Evolutionary conservation across 2,797 vertebrate species (phyloP).

Genomic region (Sebastes cheni): DNA sequence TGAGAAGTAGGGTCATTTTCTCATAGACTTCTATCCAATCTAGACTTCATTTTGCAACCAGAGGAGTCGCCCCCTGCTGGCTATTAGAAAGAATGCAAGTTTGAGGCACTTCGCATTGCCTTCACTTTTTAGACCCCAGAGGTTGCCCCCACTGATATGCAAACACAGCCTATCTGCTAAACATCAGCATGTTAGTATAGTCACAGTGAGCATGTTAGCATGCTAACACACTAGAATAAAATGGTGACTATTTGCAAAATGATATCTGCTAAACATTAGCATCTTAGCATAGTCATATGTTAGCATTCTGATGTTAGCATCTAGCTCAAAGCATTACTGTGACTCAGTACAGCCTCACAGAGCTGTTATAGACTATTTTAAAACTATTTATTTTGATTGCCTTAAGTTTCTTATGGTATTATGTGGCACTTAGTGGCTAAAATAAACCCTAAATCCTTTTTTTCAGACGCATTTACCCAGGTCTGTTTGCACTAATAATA

Average conservation of each 20-base stretch:
- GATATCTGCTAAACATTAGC: background rate
- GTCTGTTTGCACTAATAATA: constrained; percentile 1
- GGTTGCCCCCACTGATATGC: too few species aligned
- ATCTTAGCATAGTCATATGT: background rate
- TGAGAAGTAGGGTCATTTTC: too few species aligned
- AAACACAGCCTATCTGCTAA: background rate
- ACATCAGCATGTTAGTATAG: background rate
- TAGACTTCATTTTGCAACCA: too few species aligned
- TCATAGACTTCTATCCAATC: too few species aligned
- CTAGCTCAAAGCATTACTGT: background rate
- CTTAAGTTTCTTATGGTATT: background rate
- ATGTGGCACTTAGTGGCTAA: background rate
- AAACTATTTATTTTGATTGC: background rate
- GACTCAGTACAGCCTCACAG: too few species aligned
- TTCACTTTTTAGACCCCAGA: too few species aligned
- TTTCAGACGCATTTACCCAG: background rate
- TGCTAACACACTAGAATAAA: too few species aligned
- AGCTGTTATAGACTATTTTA: background rate
- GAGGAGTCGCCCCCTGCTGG: too few species aligned
- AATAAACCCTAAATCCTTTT: background rate
- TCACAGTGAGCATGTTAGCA: background rate
- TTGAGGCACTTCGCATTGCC: too few species aligned
- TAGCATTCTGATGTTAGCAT: background rate
- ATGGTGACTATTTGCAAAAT: too few species aligned
- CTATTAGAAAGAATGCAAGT: fast-evolving